Base-by-base conservation (phyloP, 1,140 invertebrate species). In the Danaus melanippus region DNA sequence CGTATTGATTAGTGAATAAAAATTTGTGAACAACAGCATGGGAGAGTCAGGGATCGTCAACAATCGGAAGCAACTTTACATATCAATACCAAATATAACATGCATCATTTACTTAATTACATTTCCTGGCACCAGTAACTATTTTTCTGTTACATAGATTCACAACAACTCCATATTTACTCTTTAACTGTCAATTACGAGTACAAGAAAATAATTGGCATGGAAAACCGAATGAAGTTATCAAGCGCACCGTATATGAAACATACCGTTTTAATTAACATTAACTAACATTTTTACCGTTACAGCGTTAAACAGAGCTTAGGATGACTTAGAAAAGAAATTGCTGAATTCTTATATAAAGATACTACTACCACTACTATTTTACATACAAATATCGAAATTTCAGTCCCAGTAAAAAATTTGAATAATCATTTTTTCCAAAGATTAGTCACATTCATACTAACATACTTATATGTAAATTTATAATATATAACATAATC, bases 1-100 rank as follows among this genome's bases (percentile, higher is more conserved):
- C 63, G 74, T 76, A 81, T 84, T 80, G 77, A 80, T 83, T 83
- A 73, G 65, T 65, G 71, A 73, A 79, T 66, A 80, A 84, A n/a
- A 80, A 77, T 79, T 69, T 67, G 66, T 79, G 66, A 76, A 76
- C 71, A 75, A 70, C 60, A 60, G 62, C 66, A 69, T 75, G 76
- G 74, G 79, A 77, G 64, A 71, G 73, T 62, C 67, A 52, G 62
- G 68, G 62, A 67, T 59, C 64, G 65, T 71, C 70, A 60, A 70
- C 70, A 70, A 47, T 60, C 62, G 64, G 71, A 75, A 58, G 60
- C 69, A 56, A 70, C 71, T 84, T 86, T 84, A 71, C 84, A 86
- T 86, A 84, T 84, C 81, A 84, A 84, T 86, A 74, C 71, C 79
- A 82, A 80, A 76, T 78, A 75, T 71, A 79, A 79, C 76, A 86